Base-by-base conservation (phyloP, 2,113 vertebrate species). In the Acanthochromis polyacanthus region DNA sequence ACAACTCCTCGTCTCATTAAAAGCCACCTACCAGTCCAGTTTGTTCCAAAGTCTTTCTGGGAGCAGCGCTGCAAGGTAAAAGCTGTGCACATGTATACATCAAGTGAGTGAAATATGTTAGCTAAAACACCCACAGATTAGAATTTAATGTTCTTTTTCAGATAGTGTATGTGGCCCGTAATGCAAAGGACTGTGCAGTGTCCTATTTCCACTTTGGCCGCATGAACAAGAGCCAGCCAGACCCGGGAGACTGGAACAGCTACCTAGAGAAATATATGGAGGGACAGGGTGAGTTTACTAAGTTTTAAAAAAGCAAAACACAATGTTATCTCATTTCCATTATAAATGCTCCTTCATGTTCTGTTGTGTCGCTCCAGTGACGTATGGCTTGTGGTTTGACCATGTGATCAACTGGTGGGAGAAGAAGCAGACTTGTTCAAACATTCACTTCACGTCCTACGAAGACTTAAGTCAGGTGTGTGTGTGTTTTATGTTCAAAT, bases 181-280 rank as follows among this genome's bases (percentile, higher is more conserved):
- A 97, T 69, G 93, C 95, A 36, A 97, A 97, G 80, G 97, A 97
- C 93, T 95, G 77, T 17, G 51, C 91, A n/a, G 95, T 97, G 10
- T 97, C 97, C 19, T 97, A 93, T 88, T 97, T 94, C 71, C 95
- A 97, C 81, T 97, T 96, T 88, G 94, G 96, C 46, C 94, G 92
- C 67, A 97, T 97, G 97, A 95, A 90, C 74, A 75, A 30, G 71
- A 51, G 2, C 4, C 0, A 95, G 7, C 96, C 96, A 32, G 93
- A 95, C 0, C 92, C 95, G 67, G 95, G 93, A 63, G 94, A 94
- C n/a, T 96, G 94, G 94, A 94, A 87, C 17, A 93, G 83, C 32
- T 97, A 79, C 40, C 4, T 96, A 4, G 89, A 95, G 30, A 90
- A 72, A 40, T 97, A 96, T 84, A 88, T 95, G 89, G 40, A 84